Evolutionary conservation across 1,140 invertebrate species (phyloP), one percentile per base, ranked within the genome.

Genomic region (Trichogramma pretiosum): DNA sequence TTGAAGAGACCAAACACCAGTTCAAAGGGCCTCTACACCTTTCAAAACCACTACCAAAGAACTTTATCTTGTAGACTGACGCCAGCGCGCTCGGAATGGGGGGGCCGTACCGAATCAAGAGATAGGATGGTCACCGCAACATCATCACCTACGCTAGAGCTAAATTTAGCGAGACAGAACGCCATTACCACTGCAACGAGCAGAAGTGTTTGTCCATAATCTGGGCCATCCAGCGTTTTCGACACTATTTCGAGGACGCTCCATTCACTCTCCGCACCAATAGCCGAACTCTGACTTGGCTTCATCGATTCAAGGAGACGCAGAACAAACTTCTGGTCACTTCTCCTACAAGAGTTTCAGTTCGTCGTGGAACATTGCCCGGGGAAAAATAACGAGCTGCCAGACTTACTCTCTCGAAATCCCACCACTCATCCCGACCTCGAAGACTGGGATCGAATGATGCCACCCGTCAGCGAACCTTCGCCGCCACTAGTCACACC

Each of bases 151-250:
- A 55, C 24, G 49, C 46, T 1, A 56, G 56, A 16, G 48, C 52
- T 0, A 56, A 58, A 22, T 56, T 56, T 16, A 50, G 18, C 14
- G 5, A 42, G 0, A 35, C 48, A 0, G 53, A 58, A 30, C 22
- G 16, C 0, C 21, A 46, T 44, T 58, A 57, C 33, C 55, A 56
- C 40, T 39, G 46, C 21, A 42, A 56, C 17, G 47, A 57, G 21
- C 58, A 53, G 16, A 48, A 55, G 33, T 60, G 56, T n/a, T 11
- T 59, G 9, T 60, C 62, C 0, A 33, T 63, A 1, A 36, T 67
- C 0, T 65, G 64, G 63, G 61, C 57, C 1, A 49, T 66, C 5
- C 56, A 59, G 30, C 40, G 38, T 8, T 68, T 58, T 39, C 45
- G 54, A 9, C 53, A 22, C 2, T 63, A 61, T 37, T n/a, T 41